These are phyloP conservation scores for Chorisops tibialis DNA, from an alignment of 2,888 invertebrate genomes.

Conservation along the genomic window DNA sequence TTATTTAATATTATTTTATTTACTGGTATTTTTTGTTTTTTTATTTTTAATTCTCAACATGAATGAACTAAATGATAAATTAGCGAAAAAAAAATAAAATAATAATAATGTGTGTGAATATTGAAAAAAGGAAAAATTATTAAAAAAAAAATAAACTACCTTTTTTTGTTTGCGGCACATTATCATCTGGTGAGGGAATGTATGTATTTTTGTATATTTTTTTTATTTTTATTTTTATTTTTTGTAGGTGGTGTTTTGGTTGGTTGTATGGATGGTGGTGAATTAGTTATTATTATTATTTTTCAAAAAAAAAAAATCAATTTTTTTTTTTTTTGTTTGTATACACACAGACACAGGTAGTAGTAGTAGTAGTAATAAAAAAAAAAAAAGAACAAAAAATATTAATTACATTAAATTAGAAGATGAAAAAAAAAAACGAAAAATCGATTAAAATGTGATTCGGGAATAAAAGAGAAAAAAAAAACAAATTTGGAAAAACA, in stretches of 20 bases:
- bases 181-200: slow-evolving; percentile 11
- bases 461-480: too few relatives aligned
- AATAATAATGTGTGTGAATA: too few relatives aligned
- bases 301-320: too few relatives aligned
- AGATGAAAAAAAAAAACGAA: too few relatives aligned
- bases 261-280: not conserved
- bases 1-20: too few relatives aligned
- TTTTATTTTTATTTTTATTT: slow-evolving; percentile 8
- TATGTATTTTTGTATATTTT: not conserved
- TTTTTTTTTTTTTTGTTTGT: not conserved
- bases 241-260: not conserved
- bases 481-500: too few relatives aligned
- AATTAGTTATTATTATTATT: not conserved
- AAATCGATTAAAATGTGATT: too few relatives aligned
- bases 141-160: slow-evolving; percentile 18
- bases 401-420: too few relatives aligned
- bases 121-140: not conserved
- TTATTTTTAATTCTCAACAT: too few relatives aligned
- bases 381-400: slow-evolving; percentile 10
- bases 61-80: too few relatives aligned
- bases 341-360: slow-evolving; percentile 5
- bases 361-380: slow-evolving; percentile 33
- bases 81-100: not conserved
- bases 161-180: slow-evolving; percentile 22
- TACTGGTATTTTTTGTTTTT: too few relatives aligned